Percentiles rank a stretch among this genome's conserved stretches.
Evolutionary conservation across 2,888 invertebrate genomes (phyloP).

Genomic region (Patella pellucida): DNA sequence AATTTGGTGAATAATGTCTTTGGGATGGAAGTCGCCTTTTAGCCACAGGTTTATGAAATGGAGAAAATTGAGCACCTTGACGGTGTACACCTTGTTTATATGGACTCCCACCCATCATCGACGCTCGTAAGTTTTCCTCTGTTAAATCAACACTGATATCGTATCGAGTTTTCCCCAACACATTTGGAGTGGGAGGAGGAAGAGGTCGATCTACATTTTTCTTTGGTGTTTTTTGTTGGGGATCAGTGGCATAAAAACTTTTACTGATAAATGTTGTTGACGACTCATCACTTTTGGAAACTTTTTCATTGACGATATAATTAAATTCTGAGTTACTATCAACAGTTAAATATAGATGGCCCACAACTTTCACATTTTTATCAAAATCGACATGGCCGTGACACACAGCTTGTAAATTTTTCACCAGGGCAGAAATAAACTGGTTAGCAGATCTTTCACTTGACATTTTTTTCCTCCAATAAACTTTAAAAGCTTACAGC

Average conservation of each 20-base stretch:
- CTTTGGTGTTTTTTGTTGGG: neutral
- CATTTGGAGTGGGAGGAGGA: neutral
- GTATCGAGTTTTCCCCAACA: neutral
- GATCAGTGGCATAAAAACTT: constrained; percentile 10
- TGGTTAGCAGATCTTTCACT: neutral
- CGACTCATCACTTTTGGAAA: constrained; percentile 2
- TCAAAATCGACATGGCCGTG: neutral
- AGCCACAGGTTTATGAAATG: neutral
- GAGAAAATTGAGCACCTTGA: neutral
- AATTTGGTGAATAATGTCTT: neutral
- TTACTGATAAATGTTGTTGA: constrained; percentile 11
- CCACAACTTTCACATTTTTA: constrained; percentile 6
- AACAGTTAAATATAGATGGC: neutral
- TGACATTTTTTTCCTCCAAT: neutral
- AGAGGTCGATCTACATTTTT: constrained; percentile 1
- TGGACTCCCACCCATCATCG: neutral
- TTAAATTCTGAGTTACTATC: constrained; percentile 1
- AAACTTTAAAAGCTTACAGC: no score
- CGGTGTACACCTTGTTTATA: no score
- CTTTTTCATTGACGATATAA: constrained; percentile 7
- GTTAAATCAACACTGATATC: neutral
- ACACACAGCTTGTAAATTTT: constrained; percentile 2
- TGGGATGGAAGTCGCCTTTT: neutral
- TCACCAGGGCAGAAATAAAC: neutral
- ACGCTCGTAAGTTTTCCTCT: neutral